These are phyloP conservation scores for Hydrozoanthus gracilis DNA, from an alignment of 92 coral and sea anemone species.

Conservation along the genomic window DNA sequence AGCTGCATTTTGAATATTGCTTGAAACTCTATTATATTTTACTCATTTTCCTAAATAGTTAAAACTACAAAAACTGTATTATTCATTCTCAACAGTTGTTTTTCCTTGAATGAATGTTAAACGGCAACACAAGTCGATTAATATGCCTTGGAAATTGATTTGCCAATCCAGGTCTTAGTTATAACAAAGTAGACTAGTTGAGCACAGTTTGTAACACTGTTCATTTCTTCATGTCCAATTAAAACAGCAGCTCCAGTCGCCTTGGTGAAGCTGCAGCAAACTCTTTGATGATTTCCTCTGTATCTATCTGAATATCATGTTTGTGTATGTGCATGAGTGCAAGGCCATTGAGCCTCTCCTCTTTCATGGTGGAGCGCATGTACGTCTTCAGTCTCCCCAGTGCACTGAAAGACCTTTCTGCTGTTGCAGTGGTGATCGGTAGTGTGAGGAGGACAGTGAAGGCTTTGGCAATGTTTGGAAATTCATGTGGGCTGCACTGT, in stretches of 20 bases:
- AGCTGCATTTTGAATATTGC: constrained; percentile 35
- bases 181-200: constrained; percentile 23
- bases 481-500: constrained; percentile 38
- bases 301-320: constrained; percentile 28
- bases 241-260: constrained; percentile 42
- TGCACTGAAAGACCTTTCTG: constrained; percentile 40
- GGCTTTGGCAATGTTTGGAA: constrained; percentile 43
- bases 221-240: constrained; percentile 39
- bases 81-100: constrained; percentile 30
- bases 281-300: constrained; percentile 35
- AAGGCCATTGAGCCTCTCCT: constrained; percentile 38
- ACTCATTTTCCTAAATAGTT: constrained; percentile 27
- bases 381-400: constrained; percentile 45
- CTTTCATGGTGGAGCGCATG: constrained; percentile 42
- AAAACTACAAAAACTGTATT: constrained; percentile 30
- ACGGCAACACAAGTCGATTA: constrained; percentile 38
- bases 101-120: constrained; percentile 39
- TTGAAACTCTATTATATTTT: constrained; percentile 27
- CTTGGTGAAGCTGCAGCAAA: constrained; percentile 44
- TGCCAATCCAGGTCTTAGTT: constrained; percentile 38
- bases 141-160: constrained; percentile 37
- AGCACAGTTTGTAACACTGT: constrained; percentile 46
- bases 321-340: constrained; percentile 30
- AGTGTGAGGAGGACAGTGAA: constrained; percentile 42
- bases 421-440: constrained; percentile 41